Conservation (phyloP, 2,888 invertebrate genomes). For the Vanessa cardui region DNA sequence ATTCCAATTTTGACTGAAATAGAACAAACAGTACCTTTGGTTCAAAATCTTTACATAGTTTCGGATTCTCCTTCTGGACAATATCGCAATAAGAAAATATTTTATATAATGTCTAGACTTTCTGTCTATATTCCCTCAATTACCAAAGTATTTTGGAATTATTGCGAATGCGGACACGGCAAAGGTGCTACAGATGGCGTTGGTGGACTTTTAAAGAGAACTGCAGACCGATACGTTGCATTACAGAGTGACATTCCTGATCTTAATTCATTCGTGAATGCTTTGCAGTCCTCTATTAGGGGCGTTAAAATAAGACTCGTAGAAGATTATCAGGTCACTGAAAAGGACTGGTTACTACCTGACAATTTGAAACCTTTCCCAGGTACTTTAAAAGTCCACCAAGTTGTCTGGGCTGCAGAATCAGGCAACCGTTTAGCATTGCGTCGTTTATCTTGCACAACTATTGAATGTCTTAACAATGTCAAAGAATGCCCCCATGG, state of each 20-base stretch:
- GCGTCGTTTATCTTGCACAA: too few species aligned
- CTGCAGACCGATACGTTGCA: not conserved
- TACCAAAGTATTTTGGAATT: not conserved
- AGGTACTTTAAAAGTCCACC: too few species aligned
- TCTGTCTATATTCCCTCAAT: conserved; percentile 1
- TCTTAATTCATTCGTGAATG: not conserved
- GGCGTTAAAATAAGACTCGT: conserved; percentile 1
- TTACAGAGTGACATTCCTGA: conserved; percentile 1
- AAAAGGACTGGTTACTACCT: not conserved
- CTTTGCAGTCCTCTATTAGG: conserved; percentile 1
- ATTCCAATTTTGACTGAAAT: not conserved
- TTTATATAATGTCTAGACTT: not conserved
- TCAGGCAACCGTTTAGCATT: too few species aligned
- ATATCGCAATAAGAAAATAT: not conserved
- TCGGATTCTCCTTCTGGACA: not conserved
- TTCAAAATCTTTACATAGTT: conserved; percentile 1
- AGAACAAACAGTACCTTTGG: not conserved
- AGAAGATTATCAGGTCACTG: not conserved
- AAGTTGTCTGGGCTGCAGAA: too few species aligned
- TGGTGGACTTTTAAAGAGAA: not conserved
- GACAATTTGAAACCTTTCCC: too few species aligned
- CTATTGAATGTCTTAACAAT: too few species aligned
- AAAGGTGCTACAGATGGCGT: not conserved
- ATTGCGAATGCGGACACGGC: conserved; percentile 1
- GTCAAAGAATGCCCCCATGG: too few species aligned